Percentiles rank a stretch among this genome's conserved stretches.
Evolutionary conservation across 2,113 vertebrate genomes (phyloP).

Genomic region (Pholis gunnellus): DNA sequence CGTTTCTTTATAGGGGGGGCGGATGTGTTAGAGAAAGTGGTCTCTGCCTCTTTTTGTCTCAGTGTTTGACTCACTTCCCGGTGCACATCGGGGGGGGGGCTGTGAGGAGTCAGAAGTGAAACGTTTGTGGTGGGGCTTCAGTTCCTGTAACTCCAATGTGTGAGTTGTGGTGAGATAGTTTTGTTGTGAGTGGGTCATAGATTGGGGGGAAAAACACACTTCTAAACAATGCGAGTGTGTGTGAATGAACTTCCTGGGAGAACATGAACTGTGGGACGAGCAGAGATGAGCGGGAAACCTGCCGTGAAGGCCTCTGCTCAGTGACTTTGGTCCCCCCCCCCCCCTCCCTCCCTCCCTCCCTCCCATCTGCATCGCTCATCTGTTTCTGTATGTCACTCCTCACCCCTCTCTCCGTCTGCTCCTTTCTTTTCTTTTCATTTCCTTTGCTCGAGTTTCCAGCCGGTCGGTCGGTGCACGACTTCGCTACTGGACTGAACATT

Average conservation of each 20-base stretch:
- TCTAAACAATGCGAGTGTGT: conserved; percentile 14
- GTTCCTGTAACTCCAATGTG: conserved; percentile 48
- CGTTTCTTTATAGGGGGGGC: not conserved
- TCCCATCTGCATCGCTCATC: not conserved
- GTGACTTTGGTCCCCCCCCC: not conserved
- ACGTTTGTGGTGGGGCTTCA: conserved; percentile 3
- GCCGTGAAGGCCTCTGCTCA: conserved; percentile 25
- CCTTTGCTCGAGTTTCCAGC: not conserved
- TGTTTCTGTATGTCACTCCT: conserved; percentile 6
- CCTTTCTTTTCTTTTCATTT: not conserved
- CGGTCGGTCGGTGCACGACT: too few species aligned
- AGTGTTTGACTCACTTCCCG: conserved; percentile 40
- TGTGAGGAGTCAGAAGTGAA: conserved; percentile 8
- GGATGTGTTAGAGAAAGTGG: conserved; percentile 18
- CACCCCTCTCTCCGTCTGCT: not conserved
- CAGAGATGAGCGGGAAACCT: conserved; percentile 55
- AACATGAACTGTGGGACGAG: conserved; percentile 55
- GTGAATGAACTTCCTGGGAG: conserved; percentile 48
- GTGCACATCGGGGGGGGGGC: not conserved
- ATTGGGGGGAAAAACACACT: not conserved
- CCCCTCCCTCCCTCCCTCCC: not conserved
- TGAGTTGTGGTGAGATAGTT: conserved; percentile 29
- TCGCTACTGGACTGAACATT: too few species aligned
- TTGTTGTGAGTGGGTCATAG: conserved; percentile 28
- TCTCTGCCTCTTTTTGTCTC: not conserved